Percentiles rank a stretch among this genome's conserved stretches.
These are phyloP conservation scores for Heloderma charlesbogerti DNA, from an alignment of 2,113 vertebrate genomes.

Conservation along the genomic window DNA sequence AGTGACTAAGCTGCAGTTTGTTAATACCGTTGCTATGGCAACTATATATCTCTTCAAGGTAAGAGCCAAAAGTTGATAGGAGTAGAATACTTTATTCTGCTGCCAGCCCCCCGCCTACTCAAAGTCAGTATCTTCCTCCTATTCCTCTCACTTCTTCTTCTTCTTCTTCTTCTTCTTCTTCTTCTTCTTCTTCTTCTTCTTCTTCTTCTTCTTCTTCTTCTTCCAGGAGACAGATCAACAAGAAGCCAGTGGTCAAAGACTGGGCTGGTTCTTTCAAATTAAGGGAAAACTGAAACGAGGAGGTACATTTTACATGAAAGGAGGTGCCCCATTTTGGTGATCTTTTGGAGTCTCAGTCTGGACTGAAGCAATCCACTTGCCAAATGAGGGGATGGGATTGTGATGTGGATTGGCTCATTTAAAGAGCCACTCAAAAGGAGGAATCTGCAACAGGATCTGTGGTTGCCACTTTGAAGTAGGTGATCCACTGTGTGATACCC, in stretches of 20 bases:
- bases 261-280: neutral
- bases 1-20: constrained; percentile 52
- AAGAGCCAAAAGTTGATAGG: constrained; percentile 23
- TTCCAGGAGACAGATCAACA: neutral
- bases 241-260: neutral
- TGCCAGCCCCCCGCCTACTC: accelerated
- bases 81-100: constrained; percentile 24
- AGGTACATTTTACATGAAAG: neutral
- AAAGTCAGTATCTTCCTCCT: neutral
- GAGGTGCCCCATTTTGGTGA: neutral
- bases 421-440: neutral
- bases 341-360: neutral
- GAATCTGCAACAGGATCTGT: too few species aligned
- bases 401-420: neutral
- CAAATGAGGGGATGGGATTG: neutral
- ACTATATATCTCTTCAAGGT: constrained; percentile 50
- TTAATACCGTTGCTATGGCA: constrained; percentile 57
- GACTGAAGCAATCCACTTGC: neutral
- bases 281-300: neutral
- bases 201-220: too few species aligned
- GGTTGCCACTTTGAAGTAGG: neutral
- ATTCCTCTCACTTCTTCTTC: neutral
- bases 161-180: neutral
- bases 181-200: too few species aligned
- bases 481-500: too few species aligned